phyloP scores from a whole-genome alignment of 2,113 vertebrate species.

The Arothron firmamentum region DNA sequence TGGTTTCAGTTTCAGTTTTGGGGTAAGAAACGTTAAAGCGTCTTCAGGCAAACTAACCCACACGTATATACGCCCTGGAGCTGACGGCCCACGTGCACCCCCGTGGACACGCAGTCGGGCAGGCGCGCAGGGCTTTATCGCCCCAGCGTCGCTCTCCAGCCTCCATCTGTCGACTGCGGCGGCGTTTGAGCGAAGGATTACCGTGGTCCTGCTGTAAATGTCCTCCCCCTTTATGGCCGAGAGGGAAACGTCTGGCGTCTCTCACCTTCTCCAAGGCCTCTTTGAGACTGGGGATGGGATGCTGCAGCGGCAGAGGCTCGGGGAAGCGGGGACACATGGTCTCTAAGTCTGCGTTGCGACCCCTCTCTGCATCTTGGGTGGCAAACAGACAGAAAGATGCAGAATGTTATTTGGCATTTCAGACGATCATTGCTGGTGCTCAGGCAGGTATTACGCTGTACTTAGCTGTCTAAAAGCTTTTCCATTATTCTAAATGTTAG shows the following conservation, averaged over 20 bases:
- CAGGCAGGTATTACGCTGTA: too few species aligned
- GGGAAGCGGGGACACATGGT: conserved; percentile 87
- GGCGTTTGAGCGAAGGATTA: conserved; percentile 59
- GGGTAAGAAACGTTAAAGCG: too few species aligned
- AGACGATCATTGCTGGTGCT: too few species aligned
- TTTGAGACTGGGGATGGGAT: conserved; percentile 87
- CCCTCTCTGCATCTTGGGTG: conserved; percentile 55
- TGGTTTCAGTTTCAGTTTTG: too few species aligned
- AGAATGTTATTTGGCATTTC: too few species aligned
- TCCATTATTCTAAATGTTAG: too few species aligned
- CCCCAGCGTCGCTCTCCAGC: conserved; percentile 41
- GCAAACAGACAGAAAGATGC: conserved; percentile 2
- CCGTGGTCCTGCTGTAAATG: conserved; percentile 32
- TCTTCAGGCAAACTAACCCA: too few species aligned
- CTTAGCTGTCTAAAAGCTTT: too few species aligned
- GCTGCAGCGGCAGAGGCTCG: conserved; percentile 81
- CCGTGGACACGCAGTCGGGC: too few species aligned
- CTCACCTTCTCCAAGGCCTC: conserved; percentile 89
- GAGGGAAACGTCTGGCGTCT: conserved; percentile 1
- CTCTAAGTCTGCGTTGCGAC: conserved; percentile 51
- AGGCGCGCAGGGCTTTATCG: too few species aligned
- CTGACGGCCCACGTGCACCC: too few species aligned
- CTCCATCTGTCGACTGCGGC: conserved; percentile 46
- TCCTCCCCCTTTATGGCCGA: conserved; percentile 8
- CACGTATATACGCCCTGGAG: too few species aligned